A percentile compares a stretch with the other conserved stretches of the same genome.
Evolutionary conservation across 2,797 vertebrate genomes (phyloP).

Genomic region (Sphenopsis melanotis): DNA sequence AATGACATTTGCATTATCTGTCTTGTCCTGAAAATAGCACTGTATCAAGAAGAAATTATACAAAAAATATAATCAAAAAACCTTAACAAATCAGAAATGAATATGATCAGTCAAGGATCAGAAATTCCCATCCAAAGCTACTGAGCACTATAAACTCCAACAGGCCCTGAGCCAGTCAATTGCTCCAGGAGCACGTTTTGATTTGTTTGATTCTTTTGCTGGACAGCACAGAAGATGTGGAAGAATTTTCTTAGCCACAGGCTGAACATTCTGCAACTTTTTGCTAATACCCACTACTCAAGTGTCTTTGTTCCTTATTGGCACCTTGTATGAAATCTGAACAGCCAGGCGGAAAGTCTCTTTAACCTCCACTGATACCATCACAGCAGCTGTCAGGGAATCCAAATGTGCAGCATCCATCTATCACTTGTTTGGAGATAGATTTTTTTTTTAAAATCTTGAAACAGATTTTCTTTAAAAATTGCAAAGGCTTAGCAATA

Average conservation of each 20-base stretch:
- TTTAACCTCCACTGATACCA: background rate
- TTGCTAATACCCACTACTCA: background rate
- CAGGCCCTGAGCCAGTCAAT: background rate
- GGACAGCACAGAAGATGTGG: background rate
- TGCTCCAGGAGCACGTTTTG: background rate
- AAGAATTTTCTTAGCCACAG: background rate
- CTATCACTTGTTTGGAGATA: background rate
- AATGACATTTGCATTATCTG: background rate
- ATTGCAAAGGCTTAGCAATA: background rate
- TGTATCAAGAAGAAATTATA: background rate
- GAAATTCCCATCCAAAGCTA: background rate
- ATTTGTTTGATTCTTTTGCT: background rate
- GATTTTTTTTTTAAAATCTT: background rate
- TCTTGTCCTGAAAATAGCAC: background rate
- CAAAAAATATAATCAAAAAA: background rate
- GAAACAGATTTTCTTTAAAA: background rate
- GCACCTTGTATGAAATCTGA: background rate
- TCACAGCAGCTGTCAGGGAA: background rate
- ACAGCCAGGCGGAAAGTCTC: background rate
- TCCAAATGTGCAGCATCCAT: background rate
- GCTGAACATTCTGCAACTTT: background rate
- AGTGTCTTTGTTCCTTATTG: background rate
- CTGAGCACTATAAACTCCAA: background rate
- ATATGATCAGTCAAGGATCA: fast-evolving
- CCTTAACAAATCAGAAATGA: background rate